Conservation (phyloP, 2,113 vertebrate genomes). For the Carassius auratus region DNA sequence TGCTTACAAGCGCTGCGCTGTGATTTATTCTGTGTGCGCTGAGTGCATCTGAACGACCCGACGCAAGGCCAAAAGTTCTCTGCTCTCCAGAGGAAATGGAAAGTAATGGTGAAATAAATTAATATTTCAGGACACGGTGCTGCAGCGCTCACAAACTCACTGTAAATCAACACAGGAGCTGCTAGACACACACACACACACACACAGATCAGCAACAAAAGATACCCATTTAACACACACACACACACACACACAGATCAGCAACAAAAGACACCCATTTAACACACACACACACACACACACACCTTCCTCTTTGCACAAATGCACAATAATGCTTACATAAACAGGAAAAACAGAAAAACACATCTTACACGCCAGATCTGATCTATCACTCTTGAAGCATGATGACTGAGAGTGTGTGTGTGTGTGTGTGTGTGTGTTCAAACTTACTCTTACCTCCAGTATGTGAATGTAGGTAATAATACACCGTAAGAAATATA, state of each 20-base stretch:
- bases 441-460: too few species aligned
- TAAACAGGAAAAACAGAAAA: constrained; percentile 39
- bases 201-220: not conserved
- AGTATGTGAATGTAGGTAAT: too few species aligned
- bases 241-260: not conserved
- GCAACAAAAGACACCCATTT: not conserved
- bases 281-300: not conserved
- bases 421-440: too few species aligned
- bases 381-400: constrained; percentile 50
- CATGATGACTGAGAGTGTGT: constrained; percentile 31
- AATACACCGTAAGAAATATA: not conserved
- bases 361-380: constrained; percentile 47
- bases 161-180: constrained; percentile 32
- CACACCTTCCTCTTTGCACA: not conserved
- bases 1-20: constrained; percentile 15
- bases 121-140: constrained; percentile 44
- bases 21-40: constrained; percentile 10
- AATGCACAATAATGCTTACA: constrained; percentile 4
- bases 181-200: not conserved
- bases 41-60: constrained; percentile 49
- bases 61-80: constrained; percentile 22
- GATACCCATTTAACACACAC: not conserved
- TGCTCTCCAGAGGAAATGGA: constrained; percentile 38
- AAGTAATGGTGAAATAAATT: constrained; percentile 49
- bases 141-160: constrained; percentile 1